A percentile compares a stretch with the other conserved stretches of the same genome.
These are phyloP conservation scores for Amblyornis subalaris DNA, from an alignment of 2,113 vertebrate species.

Conservation along the genomic window DNA sequence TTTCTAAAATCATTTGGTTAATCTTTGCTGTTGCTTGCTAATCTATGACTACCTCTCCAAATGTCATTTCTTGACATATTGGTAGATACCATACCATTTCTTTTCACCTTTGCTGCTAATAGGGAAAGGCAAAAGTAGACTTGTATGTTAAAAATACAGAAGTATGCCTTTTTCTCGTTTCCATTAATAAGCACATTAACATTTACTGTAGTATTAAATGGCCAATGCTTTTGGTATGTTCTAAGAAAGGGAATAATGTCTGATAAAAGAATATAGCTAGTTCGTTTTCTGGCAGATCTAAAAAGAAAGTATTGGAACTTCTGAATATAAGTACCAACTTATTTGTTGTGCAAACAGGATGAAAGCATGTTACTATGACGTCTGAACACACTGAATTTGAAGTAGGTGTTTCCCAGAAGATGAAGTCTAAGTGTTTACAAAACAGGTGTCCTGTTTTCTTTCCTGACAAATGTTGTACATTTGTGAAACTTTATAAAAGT, in stretches of 20 bases:
- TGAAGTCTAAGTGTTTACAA: background rate
- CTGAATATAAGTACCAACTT: background rate
- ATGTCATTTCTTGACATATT: background rate
- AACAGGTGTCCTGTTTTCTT: background rate
- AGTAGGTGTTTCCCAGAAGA: background rate
- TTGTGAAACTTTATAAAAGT: background rate
- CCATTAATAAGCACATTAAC: background rate
- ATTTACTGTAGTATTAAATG: background rate
- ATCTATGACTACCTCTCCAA: background rate
- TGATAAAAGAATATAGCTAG: background rate
- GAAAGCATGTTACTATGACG: background rate
- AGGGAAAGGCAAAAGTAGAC: background rate
- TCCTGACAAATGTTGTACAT: background rate
- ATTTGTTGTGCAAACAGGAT: background rate
- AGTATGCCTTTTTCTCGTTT: background rate
- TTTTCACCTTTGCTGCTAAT: background rate
- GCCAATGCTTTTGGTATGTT: background rate
- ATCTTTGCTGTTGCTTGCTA: constrained; percentile 4
- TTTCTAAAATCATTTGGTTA: constrained; percentile 28
- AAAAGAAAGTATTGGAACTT: background rate
- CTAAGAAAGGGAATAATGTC: background rate
- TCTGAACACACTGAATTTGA: background rate
- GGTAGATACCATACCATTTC: background rate
- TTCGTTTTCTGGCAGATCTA: background rate
- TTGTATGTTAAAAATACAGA: background rate